Percentiles rank a stretch among this genome's conserved stretches.
phyloP scores from a whole-genome alignment of 2,797 vertebrate genomes.

The Astyanax mexicanus region DNA sequence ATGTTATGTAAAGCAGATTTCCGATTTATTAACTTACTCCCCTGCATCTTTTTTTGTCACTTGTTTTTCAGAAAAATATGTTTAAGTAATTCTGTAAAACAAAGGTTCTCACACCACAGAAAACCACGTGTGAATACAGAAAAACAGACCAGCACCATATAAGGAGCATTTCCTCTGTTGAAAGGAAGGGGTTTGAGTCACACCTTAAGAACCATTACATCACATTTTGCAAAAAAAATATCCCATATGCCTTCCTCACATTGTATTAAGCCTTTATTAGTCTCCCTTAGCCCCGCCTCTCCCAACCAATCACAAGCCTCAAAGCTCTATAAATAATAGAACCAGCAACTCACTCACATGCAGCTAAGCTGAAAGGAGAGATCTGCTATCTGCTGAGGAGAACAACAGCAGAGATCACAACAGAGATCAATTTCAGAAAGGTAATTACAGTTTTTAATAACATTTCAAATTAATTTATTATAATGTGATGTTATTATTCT shows the following conservation, averaged over 20 bases:
- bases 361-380: neutral
- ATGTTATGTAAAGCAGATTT: neutral
- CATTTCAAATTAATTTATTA: too few relatives aligned
- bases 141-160: slow-evolving; percentile 30
- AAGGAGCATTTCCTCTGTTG: slow-evolving; percentile 32
- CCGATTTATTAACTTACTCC: too few relatives aligned
- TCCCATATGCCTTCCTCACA: neutral
- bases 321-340: slow-evolving; percentile 35
- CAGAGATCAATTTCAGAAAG: slow-evolving; percentile 8
- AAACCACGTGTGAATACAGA: slow-evolving; percentile 3
- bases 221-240: slow-evolving; percentile 25
- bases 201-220: slow-evolving; percentile 24
- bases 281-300: slow-evolving; percentile 32
- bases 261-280: neutral
- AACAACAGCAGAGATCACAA: slow-evolving; percentile 1
- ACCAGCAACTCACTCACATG: slow-evolving; percentile 15
- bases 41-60: neutral
- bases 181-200: slow-evolving; percentile 44
- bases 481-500: too few relatives aligned
- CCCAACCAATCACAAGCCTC: slow-evolving; percentile 14
- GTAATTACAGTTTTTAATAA: too few relatives aligned
- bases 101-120: neutral
- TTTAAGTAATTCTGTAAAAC: neutral
- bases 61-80: too few relatives aligned
- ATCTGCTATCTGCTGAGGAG: neutral